Evolutionary conservation across 2,797 vertebrate genomes (phyloP), one percentile per base, ranked within the genome.

Genomic region (Galaxias olidus): DNA sequence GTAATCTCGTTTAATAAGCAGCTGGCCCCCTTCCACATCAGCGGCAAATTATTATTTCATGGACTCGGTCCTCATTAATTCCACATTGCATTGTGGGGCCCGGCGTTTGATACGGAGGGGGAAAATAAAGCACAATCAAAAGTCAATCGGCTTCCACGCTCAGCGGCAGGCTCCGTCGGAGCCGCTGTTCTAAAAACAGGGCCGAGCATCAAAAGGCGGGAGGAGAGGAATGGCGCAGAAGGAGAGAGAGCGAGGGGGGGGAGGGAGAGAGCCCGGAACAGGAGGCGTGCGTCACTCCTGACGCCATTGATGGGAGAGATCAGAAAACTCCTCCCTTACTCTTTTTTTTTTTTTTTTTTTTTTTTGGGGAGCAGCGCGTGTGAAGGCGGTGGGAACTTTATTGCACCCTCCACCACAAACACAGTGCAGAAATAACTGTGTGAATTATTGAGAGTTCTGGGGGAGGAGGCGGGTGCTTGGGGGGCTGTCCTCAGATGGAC

Each of bases 391-490:
- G n/a, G n/a, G n/a, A n/a, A n/a, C n/a, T n/a, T n/a, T n/a, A n/a
- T n/a, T n/a, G n/a, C n/a, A n/a, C n/a, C n/a, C n/a, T 6, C 30
- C 30, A 6, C 30, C 30, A 30, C 30, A 30, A 30, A 49, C 61
- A n/a, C 8, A 8, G 14, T 19, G 1, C 14, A 72, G 55, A 74
- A 59, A 71, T 52, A 51, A 47, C 56, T 14, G 17, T 54, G 60
- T 84, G 59, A 85, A 79, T 87, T 82, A 87, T 83, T 87, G 47
- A 84, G 61, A 46, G 59, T 72, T 66, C 67, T n/a, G n/a, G n/a
- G 13, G 48, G 47, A 52, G 59, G 43, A 52, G 10, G 15, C 10
- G 14, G 49, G 44, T 9, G 17, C 11, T 7, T 19, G 57, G 41
- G 57, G 41, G 49, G 53, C 60, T 42, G 15, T 44, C 52, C 53